Base-by-base conservation (phyloP, 92 coral and sea anemone genomes). In the Epizoanthus scotinus region DNA sequence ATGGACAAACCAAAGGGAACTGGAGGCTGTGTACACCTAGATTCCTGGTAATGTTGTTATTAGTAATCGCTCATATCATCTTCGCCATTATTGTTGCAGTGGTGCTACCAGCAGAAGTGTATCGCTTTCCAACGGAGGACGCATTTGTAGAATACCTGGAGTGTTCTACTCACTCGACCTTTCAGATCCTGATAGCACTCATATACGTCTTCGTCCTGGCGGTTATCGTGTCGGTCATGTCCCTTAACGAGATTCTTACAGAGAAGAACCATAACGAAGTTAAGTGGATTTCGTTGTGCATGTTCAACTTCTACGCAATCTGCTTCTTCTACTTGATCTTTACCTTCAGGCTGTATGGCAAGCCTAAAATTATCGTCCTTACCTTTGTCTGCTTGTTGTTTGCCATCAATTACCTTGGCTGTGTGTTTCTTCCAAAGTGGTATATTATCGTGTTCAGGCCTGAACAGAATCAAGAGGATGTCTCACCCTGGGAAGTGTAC, bases 381-480 rank as follows among this genome's bases (percentile, higher is more conserved):
- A 91, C 92, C 57, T 87, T 92, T 67, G 78, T 93, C 87, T 92
- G 90, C 49, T 73, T 88, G 55, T 79, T 93, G 22, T 84, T 82
- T 40, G 96, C 94, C 12, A 82, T 88, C 68, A 93, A 96, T 79
- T 80, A 87, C 59, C 87, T 96, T 19, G 91, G 62, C 24, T 85
- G 89, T 22, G 74, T 96, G 78, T 96, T 93, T 63, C 59, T 93
- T 69, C 99, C 99, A 2, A 96, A 96, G 78, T 91, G 97, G 93
- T 91, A 93, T 50, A 85, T 96, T 57, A 89, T 91, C 54, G 89
- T 93, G 34, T 96, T 96, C 68, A 87, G 90, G 58, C 99, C 99
- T 29, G 99, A 96, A 66, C 80, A 87, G 74, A 96, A 96, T 63
- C 91, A 90, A 31, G 88, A 92, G 26, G 99, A 93, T 47, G 94